Percentiles rank a stretch among this genome's conserved stretches.
These are phyloP conservation scores for Thereva nobilitata DNA, from an alignment of 2,888 invertebrate genomes.

Conservation along the genomic window DNA sequence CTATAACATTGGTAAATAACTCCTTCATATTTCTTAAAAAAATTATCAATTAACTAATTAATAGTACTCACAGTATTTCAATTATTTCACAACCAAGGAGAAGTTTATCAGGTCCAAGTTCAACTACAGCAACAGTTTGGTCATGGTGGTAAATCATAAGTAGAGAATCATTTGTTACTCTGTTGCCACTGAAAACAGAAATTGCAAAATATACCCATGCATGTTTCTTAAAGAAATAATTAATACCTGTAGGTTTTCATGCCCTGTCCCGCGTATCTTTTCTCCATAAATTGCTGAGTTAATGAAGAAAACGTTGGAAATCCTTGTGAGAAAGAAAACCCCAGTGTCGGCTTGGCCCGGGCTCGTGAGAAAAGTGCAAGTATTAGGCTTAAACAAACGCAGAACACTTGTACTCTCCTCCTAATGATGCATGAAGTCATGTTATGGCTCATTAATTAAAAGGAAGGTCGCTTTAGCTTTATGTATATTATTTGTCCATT, in stretches of 20 bases:
- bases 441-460: not conserved
- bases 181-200: conserved; percentile 64
- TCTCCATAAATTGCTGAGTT: conserved; percentile 57
- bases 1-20: conserved; percentile 3
- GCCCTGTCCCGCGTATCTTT: conserved; percentile 51
- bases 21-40: not conserved
- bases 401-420: conserved; percentile 49
- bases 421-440: conserved; percentile 39
- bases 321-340: conserved; percentile 53
- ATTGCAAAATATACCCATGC: not conserved
- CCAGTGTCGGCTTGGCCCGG: conserved; percentile 56
- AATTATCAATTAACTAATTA: conserved; percentile 4
- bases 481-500: conserved; percentile 3
- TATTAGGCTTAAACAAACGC: conserved; percentile 49
- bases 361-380: conserved; percentile 52
- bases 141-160: conserved; percentile 79
- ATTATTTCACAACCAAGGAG: conserved; percentile 79
- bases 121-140: conserved; percentile 81
- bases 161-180: conserved; percentile 68
- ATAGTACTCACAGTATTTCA: conserved; percentile 81
- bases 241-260: conserved; percentile 57
- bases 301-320: conserved; percentile 56
- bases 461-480: conserved; percentile 1
- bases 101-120: conserved; percentile 72
- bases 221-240: not conserved